These are phyloP conservation scores for Hippolais icterina DNA, from an alignment of 2,113 vertebrate species.

Conservation along the genomic window DNA sequence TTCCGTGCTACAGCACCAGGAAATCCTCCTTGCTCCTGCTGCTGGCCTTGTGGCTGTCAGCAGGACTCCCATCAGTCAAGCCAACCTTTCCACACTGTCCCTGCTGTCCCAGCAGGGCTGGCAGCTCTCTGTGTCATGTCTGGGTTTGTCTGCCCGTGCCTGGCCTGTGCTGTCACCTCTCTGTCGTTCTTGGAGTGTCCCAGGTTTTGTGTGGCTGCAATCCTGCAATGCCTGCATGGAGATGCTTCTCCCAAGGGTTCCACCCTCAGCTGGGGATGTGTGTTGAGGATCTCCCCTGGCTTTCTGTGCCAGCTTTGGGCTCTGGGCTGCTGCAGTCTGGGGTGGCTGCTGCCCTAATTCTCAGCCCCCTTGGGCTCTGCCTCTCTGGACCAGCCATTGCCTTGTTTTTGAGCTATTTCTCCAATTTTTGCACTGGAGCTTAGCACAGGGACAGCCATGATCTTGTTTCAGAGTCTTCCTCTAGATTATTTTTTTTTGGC, in stretches of 20 bases:
- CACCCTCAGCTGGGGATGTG: rapidly evolving
- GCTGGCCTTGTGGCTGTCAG: neutral
- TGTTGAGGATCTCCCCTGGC: neutral
- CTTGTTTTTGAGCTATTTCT: neutral
- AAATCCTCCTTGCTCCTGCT: neutral
- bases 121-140: neutral
- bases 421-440: neutral
- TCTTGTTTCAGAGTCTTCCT: neutral
- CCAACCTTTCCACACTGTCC: neutral
- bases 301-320: neutral
- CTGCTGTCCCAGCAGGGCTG: neutral
- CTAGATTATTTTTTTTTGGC: neutral
- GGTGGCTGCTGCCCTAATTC: neutral
- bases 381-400: neutral
- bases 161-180: neutral
- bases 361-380: neutral
- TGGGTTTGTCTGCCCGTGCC: neutral
- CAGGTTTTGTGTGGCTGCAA: neutral
- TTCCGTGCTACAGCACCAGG: neutral
- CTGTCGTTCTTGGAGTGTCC: neutral
- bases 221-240: neutral
- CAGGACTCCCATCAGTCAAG: neutral
- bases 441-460: rapidly evolving
- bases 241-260: neutral
- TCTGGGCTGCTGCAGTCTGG: neutral